Conservation (phyloP, 2,113 vertebrate genomes). For the Myanophis thanlyinensis region DNA sequence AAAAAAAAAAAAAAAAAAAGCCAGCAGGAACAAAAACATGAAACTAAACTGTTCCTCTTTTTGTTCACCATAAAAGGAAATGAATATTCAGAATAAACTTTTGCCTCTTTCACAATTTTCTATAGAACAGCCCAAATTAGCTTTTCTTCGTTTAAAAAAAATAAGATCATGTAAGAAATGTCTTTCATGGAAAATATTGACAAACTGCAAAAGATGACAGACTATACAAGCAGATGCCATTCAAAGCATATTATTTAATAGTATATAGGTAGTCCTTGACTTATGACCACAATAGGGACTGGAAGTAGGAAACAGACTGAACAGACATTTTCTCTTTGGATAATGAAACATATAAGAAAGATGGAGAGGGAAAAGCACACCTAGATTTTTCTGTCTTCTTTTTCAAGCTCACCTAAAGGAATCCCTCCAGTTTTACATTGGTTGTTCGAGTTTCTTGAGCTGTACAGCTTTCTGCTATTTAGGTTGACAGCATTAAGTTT, state of each 20-base stretch:
- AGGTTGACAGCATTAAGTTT: not conserved
- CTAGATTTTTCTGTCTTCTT: not conserved
- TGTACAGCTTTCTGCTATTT: not conserved
- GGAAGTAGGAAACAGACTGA: not conserved
- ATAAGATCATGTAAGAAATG: not conserved
- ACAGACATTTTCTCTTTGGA: not conserved
- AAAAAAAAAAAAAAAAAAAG: not conserved
- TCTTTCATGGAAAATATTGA: not conserved
- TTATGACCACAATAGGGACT: not conserved
- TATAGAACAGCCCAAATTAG: not conserved
- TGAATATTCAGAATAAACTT: not conserved
- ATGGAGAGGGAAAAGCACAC: not conserved
- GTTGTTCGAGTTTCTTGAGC: not conserved
- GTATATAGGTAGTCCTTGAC: not conserved
- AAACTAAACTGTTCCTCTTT: not conserved
- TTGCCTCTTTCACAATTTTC: not conserved
- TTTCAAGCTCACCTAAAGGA: not conserved
- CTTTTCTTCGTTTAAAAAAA: not conserved
- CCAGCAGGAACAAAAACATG: not conserved
- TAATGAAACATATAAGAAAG: not conserved
- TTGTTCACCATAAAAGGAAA: not conserved
- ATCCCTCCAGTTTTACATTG: not conserved
- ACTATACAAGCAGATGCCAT: not conserved
- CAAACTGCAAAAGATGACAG: not conserved
- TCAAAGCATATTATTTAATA: not conserved